Conservation (phyloP, 2,797 vertebrate species). For the Pelodytes ibericus region DNA sequence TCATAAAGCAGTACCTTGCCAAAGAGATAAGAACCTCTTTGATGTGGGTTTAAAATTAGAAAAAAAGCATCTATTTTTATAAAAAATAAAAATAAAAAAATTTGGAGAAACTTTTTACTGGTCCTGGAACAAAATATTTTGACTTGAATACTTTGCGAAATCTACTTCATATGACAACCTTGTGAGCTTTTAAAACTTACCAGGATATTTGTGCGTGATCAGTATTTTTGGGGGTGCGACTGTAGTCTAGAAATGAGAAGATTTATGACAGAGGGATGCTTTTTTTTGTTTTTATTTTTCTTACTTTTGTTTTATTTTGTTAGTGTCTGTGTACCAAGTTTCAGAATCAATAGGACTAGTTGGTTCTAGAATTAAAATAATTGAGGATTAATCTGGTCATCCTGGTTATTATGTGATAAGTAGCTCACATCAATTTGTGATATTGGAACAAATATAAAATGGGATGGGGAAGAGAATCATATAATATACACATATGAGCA, state of each 20-base stretch:
- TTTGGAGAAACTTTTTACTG: slow-evolving; percentile 99
- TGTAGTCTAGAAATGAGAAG: slow-evolving; percentile 14
- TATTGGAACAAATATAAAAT: slow-evolving; percentile 81
- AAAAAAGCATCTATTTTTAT: slow-evolving; percentile 99
- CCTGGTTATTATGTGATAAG: slow-evolving; percentile 80
- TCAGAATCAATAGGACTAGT: slow-evolving; percentile 81
- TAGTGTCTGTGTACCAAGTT: slow-evolving; percentile 93
- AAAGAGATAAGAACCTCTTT: slow-evolving; percentile 99
- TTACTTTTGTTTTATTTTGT: slow-evolving; percentile 60
- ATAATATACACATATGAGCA: slow-evolving; percentile 70
- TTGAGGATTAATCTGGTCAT: slow-evolving; percentile 71
- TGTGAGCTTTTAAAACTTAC: slow-evolving; percentile 99
- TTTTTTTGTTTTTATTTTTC: slow-evolving; percentile 12
- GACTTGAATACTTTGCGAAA: slow-evolving; percentile 99
- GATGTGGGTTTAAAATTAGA: slow-evolving; percentile 92
- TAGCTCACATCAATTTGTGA: slow-evolving; percentile 83
- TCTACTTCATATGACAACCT: slow-evolving; percentile 97
- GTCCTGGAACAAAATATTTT: slow-evolving; percentile 99
- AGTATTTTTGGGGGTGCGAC: slow-evolving; percentile 27
- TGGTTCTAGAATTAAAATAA: slow-evolving; percentile 90
- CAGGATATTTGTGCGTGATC: slow-evolving; percentile 88
- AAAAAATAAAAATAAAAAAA: slow-evolving; percentile 87
- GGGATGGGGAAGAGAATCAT: slow-evolving; percentile 78
- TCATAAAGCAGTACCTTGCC: slow-evolving; percentile 99
- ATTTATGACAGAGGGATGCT: background rate